These are phyloP conservation scores for Hyles euphorbiae DNA, from an alignment of 1,140 invertebrate species.

Conservation along the genomic window DNA sequence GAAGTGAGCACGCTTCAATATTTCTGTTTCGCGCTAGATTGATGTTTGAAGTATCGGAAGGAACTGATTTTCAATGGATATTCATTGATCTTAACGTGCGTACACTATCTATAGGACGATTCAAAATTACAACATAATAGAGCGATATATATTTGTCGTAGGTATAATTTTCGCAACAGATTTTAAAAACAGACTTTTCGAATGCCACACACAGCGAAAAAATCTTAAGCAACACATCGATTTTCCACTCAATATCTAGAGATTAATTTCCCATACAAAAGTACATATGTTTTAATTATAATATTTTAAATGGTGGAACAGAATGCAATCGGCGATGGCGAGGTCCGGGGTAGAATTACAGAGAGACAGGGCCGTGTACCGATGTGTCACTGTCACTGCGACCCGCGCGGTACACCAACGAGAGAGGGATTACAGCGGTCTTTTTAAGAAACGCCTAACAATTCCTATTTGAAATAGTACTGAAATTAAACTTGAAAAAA, in stretches of 20 bases:
- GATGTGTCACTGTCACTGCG: conserved; percentile 72
- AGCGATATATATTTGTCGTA: no score
- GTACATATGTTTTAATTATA: no score
- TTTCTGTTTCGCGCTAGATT: conserved; percentile 14
- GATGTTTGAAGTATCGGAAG: conserved; percentile 5
- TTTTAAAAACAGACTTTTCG: no score
- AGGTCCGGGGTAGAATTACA: conserved; percentile 69
- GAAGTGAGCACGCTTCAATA: conserved; percentile 51
- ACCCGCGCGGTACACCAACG: conserved; percentile 43
- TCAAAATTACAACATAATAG: background rate
- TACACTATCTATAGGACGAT: background rate
- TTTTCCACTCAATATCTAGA: no score
- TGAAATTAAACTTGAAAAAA: background rate
- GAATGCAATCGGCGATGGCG: conserved; percentile 3
- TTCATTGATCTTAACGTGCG: background rate
- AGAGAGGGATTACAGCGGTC: conserved; percentile 57
- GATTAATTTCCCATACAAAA: no score
- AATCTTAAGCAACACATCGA: no score
- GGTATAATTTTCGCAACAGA: no score
- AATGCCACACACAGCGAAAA: no score
- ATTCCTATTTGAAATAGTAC: conserved; percentile 29
- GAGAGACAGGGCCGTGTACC: conserved; percentile 70
- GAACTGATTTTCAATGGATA: conserved; percentile 4
- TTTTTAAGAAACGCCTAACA: conserved; percentile 62
- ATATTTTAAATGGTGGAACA: no score